phyloP scores from a whole-genome alignment of 2,797 vertebrate genomes.

The Silurus aristotelis region DNA sequence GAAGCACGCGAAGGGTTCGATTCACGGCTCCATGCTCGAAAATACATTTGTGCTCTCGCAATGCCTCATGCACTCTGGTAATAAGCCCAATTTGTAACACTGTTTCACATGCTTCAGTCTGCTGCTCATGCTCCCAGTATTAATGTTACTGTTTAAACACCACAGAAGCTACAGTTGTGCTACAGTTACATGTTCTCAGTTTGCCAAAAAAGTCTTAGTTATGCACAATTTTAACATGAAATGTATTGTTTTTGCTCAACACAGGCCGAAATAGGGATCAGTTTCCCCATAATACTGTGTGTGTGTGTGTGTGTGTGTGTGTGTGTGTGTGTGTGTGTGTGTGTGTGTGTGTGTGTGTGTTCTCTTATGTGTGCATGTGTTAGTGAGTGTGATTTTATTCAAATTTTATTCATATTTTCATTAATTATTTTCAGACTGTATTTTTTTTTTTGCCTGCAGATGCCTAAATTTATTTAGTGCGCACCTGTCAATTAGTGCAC shows the following conservation, averaged over 20 bases:
- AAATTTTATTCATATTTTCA: no score
- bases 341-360: no score
- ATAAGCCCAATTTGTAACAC: neutral
- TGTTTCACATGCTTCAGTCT: neutral
- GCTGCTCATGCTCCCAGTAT: neutral
- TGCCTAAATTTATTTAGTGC: neutral
- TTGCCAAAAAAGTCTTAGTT: neutral
- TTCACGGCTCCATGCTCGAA: neutral
- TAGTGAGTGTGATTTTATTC: no score
- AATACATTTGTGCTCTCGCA: neutral
- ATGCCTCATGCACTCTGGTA: neutral
- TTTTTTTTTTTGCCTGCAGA: neutral
- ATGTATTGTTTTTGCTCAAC: neutral
- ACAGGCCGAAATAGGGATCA: neutral
- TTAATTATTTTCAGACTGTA: neutral
- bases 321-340: no score
- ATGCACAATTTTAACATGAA: neutral
- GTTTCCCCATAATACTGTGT: neutral
- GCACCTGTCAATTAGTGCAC: no score
- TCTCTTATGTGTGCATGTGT: no score
- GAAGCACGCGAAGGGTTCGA: neutral
- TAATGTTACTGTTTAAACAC: neutral
- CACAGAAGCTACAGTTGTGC: neutral
- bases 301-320: no score
- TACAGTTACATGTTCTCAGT: neutral